A percentile compares a stretch with the other conserved stretches of the same genome.
Evolutionary conservation across 2,888 invertebrate genomes (phyloP).

Genomic region (Arrhopalites spinosus): DNA sequence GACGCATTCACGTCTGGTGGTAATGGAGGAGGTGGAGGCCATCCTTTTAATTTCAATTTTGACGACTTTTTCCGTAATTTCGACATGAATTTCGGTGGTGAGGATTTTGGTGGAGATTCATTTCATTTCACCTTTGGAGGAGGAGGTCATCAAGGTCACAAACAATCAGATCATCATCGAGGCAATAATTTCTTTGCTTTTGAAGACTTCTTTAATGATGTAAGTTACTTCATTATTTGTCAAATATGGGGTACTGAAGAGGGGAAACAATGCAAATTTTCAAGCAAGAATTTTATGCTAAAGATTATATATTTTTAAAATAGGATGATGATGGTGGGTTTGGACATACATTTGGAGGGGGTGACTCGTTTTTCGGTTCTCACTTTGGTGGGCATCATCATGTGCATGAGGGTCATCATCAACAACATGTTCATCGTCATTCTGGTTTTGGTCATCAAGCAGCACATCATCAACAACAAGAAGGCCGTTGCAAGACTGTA

Average conservation of each 20-base stretch:
- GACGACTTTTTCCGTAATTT: slow-evolving; percentile 60
- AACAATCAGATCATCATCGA: slow-evolving; percentile 35
- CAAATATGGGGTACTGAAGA: too few relatives aligned
- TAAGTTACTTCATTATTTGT: slow-evolving; percentile 30
- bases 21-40: slow-evolving; percentile 54
- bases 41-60: slow-evolving; percentile 59
- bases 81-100: slow-evolving; percentile 53
- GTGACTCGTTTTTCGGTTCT: slow-evolving; percentile 58
- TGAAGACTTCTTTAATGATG: slow-evolving; percentile 55
- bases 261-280: too few relatives aligned
- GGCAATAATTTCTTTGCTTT: slow-evolving; percentile 51
- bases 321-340: slow-evolving; percentile 57
- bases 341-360: slow-evolving; percentile 57
- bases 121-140: slow-evolving; percentile 54
- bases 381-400: slow-evolving; percentile 54
- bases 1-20: slow-evolving; percentile 56
- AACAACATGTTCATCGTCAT: slow-evolving; percentile 40
- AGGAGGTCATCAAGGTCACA: slow-evolving; percentile 39
- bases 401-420: slow-evolving; percentile 38
- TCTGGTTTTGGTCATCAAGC: slow-evolving; percentile 41
- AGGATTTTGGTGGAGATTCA: slow-evolving; percentile 46
- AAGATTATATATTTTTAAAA: slow-evolving; percentile 58
- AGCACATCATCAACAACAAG: slow-evolving; percentile 27
- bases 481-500: slow-evolving; percentile 57
- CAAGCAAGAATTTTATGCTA: too few relatives aligned